Percentiles rank a stretch among this genome's conserved stretches.
These are phyloP conservation scores for Myiopsitta monachus DNA, from an alignment of 2,113 vertebrate genomes.

Conservation along the genomic window DNA sequence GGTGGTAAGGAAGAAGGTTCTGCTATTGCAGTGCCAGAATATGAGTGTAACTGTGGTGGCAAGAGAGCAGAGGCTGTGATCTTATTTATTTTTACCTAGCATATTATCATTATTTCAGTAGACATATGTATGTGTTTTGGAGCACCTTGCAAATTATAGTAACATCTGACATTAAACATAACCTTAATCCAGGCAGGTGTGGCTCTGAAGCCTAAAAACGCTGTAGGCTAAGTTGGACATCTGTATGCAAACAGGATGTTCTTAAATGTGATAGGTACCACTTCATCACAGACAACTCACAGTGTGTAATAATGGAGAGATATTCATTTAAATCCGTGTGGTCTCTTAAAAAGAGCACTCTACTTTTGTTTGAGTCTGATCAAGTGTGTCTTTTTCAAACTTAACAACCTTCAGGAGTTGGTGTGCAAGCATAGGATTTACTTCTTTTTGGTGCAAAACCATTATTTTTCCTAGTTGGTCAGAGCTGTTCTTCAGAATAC, in stretches of 20 bases:
- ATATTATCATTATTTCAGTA: neutral
- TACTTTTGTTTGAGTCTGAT: neutral
- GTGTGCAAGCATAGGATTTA: neutral
- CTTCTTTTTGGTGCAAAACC: neutral
- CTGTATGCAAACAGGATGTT: neutral
- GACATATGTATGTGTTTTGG: neutral
- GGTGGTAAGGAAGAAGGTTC: neutral
- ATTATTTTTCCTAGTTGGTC: neutral
- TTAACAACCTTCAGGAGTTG: neutral
- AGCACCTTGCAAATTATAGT: neutral
- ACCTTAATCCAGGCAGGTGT: neutral
- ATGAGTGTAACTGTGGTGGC: neutral
- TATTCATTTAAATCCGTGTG: rapidly evolving
- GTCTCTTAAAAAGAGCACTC: neutral
- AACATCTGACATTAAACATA: neutral
- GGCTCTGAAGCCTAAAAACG: neutral
- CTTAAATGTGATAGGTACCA: neutral
- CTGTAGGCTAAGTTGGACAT: neutral
- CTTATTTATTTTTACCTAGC: neutral
- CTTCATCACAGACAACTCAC: neutral
- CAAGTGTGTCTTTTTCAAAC: neutral
- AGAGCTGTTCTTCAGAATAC: neutral
- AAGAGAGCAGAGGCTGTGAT: neutral
- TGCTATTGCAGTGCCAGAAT: neutral
- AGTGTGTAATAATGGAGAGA: neutral